Base-by-base conservation (phyloP, 2,797 vertebrate genomes). In the Sebastes oblongus region DNA sequence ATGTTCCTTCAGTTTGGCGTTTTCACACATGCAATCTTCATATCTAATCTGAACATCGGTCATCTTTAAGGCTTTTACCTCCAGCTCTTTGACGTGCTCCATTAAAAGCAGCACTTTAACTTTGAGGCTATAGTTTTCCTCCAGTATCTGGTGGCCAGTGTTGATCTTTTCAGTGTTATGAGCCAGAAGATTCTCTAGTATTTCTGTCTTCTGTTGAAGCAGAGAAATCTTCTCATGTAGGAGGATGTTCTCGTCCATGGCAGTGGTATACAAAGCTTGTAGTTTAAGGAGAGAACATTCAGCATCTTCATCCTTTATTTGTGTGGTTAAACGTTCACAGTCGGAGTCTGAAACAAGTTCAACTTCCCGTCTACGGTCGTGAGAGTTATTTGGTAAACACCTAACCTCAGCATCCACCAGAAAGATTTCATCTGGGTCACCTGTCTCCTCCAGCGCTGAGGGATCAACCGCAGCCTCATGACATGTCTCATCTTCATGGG, bases 191-290 rank as follows among this genome's bases (percentile, higher is more conserved):
- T 81, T 91, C 62, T 96, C 93, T 0, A 97, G 64, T n/a, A 96
- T 89, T 32, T 90, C 78, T 0, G 92, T 86, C 75, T 91, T 95
- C 77, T 94, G 90, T 80, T 96, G 94, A n/a, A 97, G 95, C 22
- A 93, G 86, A n/a, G 87, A 68, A 22, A 97, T 88, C 13, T 96
- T 83, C 1, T 92, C 86, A 1, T 89, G 93, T 2, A 98, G 92
- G 66, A 96, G 92, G 18, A 93, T 5, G 0, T 95, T 95, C 80
- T 96, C 95, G 9, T 93, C 90, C 1, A 69, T 72, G 13, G 90
- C 64, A 0, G 70, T 77, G 60, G 56, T 74, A 60, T 78, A 92
- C 46, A 89, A 79, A 22, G 60, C 52, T 52, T 86, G 86, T 0
- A 91, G 66, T 34, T 81, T 80, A 3, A 78, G 64, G 5, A 88